phyloP scores from a whole-genome alignment of 92 coral and sea anemone genomes.

The Isaurus tuberculatus region DNA sequence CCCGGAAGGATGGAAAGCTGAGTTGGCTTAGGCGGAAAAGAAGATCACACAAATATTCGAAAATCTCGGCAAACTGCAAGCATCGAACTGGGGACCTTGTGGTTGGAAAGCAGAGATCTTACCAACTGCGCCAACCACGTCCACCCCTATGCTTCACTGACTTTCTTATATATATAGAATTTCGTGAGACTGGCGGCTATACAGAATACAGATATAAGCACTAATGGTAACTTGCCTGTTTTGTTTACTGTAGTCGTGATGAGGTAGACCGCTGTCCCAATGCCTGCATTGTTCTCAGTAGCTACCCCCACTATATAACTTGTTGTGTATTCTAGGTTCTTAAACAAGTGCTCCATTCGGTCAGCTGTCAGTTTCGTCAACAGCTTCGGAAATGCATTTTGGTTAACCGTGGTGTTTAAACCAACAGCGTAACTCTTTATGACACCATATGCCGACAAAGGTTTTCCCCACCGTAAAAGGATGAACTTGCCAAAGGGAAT shows the following conservation, averaged over 20 bases:
- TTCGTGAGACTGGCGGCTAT: too few species aligned
- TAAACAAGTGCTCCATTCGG: conserved; percentile 53
- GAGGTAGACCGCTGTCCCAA: conserved; percentile 51
- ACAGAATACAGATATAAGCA: too few species aligned
- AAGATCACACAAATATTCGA: too few species aligned
- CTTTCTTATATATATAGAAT: too few species aligned
- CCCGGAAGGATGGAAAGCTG: too few species aligned
- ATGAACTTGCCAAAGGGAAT: conserved; percentile 13
- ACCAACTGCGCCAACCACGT: too few species aligned
- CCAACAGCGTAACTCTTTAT: not conserved
- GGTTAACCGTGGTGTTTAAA: not conserved
- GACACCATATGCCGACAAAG: not conserved
- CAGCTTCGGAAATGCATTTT: conserved; percentile 1
- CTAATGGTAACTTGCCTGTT: not conserved
- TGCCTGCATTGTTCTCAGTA: conserved; percentile 69
- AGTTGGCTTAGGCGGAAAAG: too few species aligned
- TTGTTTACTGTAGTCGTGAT: not conserved
- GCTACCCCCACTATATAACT: conserved; percentile 64
- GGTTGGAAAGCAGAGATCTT: too few species aligned
- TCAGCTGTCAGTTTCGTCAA: not conserved
- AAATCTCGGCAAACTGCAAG: too few species aligned
- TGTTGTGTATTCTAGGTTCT: conserved; percentile 52
- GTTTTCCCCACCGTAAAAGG: not conserved
- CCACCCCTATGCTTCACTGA: too few species aligned
- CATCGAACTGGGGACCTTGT: too few species aligned